A percentile compares a stretch with the other conserved stretches of the same genome.
These are phyloP conservation scores for Grammomys dolichurus DNA, from an alignment of 2,113 vertebrate genomes.

Conservation along the genomic window DNA sequence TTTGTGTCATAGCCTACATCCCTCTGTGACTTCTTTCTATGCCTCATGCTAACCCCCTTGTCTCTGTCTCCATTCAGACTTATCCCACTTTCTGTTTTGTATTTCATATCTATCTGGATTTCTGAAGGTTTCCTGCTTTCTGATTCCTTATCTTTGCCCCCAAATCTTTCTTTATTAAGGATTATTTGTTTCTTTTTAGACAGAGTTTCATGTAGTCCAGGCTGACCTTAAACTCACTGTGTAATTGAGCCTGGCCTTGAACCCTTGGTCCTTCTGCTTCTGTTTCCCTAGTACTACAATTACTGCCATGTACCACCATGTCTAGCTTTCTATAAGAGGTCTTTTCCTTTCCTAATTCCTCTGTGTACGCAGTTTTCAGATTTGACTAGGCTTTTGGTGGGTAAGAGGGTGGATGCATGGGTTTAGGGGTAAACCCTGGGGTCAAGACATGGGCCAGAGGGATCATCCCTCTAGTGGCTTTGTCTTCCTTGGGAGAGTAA, in stretches of 20 bases:
- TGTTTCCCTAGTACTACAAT: not conserved
- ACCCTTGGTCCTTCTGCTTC: not conserved
- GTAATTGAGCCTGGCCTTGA: not conserved
- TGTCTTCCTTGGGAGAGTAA: constrained; percentile 67
- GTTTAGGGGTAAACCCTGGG: not conserved
- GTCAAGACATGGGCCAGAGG: constrained; percentile 43
- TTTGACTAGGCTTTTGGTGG: constrained; percentile 46
- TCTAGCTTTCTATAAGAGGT: not conserved
- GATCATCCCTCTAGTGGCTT: constrained; percentile 51
- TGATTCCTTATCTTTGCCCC: constrained; percentile 50
- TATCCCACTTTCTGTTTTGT: not conserved
- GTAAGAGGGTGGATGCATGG: not conserved
- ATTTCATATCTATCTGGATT: not conserved
- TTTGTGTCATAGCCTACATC: constrained; percentile 20
- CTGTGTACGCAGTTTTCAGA: constrained; percentile 1
- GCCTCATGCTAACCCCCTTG: not conserved
- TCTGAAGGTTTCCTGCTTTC: constrained; percentile 60
- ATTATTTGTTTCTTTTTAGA: not conserved
- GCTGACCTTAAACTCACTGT: not conserved
- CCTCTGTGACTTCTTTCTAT: not conserved
- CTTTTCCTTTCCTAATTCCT: constrained; percentile 39
- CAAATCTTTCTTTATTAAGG: not conserved
- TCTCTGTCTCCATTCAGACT: constrained; percentile 33
- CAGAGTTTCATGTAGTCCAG: not conserved
- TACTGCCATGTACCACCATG: not conserved